Percentiles rank a stretch among this genome's conserved stretches.
phyloP scores from a whole-genome alignment of 2,113 vertebrate genomes.

The Andinoacara biseriatus region DNA sequence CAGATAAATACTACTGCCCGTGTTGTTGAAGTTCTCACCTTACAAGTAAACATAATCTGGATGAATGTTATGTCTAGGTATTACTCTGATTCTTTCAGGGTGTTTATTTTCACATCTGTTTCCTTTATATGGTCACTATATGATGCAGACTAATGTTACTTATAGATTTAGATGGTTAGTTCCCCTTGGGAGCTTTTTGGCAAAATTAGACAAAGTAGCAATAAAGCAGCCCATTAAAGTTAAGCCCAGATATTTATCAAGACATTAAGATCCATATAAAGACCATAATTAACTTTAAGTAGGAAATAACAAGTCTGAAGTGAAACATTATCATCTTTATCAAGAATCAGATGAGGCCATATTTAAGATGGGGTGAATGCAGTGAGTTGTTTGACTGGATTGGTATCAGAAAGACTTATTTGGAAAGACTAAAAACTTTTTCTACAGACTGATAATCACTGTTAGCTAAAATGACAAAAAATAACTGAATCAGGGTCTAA shows the following conservation, averaged over 20 bases:
- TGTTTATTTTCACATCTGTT: too few relatives aligned
- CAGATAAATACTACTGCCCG: neutral
- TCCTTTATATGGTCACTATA: too few relatives aligned
- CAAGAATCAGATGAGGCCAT: neutral
- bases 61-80: neutral
- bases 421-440: neutral
- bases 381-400: neutral
- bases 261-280: neutral
- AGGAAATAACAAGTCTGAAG: neutral
- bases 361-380: neutral
- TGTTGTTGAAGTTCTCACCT: neutral
- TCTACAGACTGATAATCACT: neutral
- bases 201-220: neutral
- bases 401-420: neutral
- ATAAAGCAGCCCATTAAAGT: neutral
- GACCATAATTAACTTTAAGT: neutral
- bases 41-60: neutral
- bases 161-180: neutral
- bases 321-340: neutral
- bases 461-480: neutral
- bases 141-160: neutral
- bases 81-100: neutral
- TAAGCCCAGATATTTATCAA: neutral
- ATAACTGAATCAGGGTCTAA: too few relatives aligned
- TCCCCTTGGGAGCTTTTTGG: neutral